Base-by-base conservation (phyloP, 2,113 vertebrate species). In the Psophia crepitans region DNA sequence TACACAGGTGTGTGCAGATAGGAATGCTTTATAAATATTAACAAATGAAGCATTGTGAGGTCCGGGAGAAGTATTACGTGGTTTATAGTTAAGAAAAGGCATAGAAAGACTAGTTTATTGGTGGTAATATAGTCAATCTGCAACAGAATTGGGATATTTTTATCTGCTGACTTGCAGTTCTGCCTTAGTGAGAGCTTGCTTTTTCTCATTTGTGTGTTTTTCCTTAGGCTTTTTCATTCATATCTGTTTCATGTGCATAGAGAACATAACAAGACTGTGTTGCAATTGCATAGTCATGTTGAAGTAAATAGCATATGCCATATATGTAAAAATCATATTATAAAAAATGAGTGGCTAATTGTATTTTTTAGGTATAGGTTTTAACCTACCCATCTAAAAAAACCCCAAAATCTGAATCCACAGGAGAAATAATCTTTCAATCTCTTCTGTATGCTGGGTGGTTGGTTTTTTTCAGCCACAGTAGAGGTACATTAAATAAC, bases 401-500 rank as follows among this genome's bases (percentile, higher is more conserved):
- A 57, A 85, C 17, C 56, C n/a, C n/a, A n/a, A 7, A 37, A 87
- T 93, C 61, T 76, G n/a, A 87, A 93, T 81, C 69, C 20, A 44
- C 8, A 43, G n/a, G 32, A 80, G 37, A 19, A 76, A 8, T 9
- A 74, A 14, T n/a, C 93, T 66, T 58, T 87, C 75, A 54, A 75
- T 64, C 8, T 37, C 44, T 46, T 48, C 84, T 83, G 14, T 63
- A 26, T 77, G 82, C 30, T 73, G 27, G 44, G 20, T 48, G 46
- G 8, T 57, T 43, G 12, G 43, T 6, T 43, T 53, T 37, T 86
- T 84, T 76, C 30, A 78, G 46, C 48, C 56, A 60, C 46, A 53
- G 11, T 76, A 71, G 66, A 76, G 95, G 46, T 79, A 30, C 37
- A 46, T 94, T 84, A 87, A 95, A 85, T 90, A 96, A 96, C 43